Evolutionary conservation across 2,113 vertebrate species (phyloP).

Genomic region (Petromus typicus): DNA sequence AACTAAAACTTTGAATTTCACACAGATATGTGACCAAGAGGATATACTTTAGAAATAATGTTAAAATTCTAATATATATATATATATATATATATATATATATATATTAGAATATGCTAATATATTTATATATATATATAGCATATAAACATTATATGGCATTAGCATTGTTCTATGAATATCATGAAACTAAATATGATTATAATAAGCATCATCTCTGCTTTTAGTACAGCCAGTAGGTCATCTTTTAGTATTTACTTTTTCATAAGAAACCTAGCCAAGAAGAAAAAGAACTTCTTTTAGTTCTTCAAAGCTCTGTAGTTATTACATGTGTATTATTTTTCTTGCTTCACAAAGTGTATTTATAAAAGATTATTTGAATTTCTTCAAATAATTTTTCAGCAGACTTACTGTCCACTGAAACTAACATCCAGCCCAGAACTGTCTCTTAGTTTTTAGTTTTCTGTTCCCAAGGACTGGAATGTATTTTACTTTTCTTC

Average conservation of each 20-base stretch:
- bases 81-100: too few relatives aligned
- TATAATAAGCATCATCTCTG: neutral
- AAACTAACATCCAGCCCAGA: neutral
- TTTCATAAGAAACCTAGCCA: neutral
- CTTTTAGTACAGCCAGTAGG: neutral
- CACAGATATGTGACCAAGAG: neutral
- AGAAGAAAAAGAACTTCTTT: neutral
- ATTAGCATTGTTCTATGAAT: neutral
- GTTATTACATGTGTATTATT: neutral
- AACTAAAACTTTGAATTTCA: slow-evolving; percentile 57
- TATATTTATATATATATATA: neutral
- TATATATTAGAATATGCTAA: too few relatives aligned
- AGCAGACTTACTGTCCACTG: neutral
- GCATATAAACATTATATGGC: neutral
- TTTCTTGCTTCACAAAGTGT: neutral
- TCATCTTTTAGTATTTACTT: neutral
- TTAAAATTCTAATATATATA: neutral
- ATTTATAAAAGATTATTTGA: neutral
- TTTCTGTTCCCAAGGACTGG: neutral
- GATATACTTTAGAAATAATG: neutral
- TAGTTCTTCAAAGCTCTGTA: neutral
- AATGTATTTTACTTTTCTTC: neutral
- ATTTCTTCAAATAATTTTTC: neutral
- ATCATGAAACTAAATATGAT: neutral
- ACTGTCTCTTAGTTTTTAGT: neutral